Evolutionary conservation across 2,888 invertebrate genomes (phyloP), one percentile per base, ranked within the genome.

Genomic region (Hydraecia micacea): DNA sequence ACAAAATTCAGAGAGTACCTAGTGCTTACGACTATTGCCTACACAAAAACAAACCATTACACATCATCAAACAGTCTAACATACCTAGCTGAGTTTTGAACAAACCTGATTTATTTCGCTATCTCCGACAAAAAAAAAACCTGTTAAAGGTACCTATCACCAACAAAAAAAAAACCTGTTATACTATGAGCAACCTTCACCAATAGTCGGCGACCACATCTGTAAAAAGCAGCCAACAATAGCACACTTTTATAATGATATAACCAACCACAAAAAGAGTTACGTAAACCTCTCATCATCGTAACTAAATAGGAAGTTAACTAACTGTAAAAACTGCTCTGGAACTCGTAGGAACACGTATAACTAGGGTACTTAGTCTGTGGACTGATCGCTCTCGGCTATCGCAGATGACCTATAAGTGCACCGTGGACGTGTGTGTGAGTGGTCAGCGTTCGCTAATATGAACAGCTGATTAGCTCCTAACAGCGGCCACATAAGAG

Each of bases 201-300:
- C 73, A 73, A 74, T 69, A 75, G 75, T 69, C 63, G 36, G 39
- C 72, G 71, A 82, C 46, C 68, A 72, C 66, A 79, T 73, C 68
- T 69, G 73, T 76, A 79, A 86, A 83, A 84, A 80, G 72, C 28
- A 60, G 49, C 58, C 55, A 67, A 83, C 76, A 77, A 73, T 77
- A 86, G 49, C 80, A 79, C 65, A 79, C 69, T 71, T 70, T 67
- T 79, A 77, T 72, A 84, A 86, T 84, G 85, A 84, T 83, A 87
- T 85, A 87, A 86, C 72, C 74, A 73, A 75, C 63, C 79, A 86
- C 75, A 84, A 89, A 86, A 87, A 89, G 67, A 66, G 80, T 87
- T 86, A 86, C 85, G 73, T 84, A 89, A 90, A 77, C 78, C 74
- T 82, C 85, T 87, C 85, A 85, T 77, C 77, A 82, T 84, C 76